phyloP scores from a whole-genome alignment of 2,797 vertebrate genomes.

The Lophius americanus region DNA sequence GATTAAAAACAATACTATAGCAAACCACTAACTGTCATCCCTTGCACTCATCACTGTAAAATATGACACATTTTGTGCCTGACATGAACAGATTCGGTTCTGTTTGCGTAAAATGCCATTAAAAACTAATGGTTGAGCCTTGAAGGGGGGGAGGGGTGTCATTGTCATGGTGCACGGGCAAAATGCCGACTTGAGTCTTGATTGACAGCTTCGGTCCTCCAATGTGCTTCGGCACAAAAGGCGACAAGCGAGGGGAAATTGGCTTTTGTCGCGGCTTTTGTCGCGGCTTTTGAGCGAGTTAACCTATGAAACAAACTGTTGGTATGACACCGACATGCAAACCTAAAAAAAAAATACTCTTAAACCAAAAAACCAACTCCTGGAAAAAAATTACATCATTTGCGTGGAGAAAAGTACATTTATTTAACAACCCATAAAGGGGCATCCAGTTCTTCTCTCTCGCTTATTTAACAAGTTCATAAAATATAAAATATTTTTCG shows the following conservation, averaged over 20 bases:
- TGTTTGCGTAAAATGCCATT: constrained; percentile 80
- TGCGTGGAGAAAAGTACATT: too few species aligned
- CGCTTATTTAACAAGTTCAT: too few species aligned
- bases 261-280: constrained; percentile 88
- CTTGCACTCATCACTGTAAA: not conserved
- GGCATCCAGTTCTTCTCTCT: too few species aligned
- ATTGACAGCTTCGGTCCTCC: constrained; percentile 91
- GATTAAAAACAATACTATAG: not conserved
- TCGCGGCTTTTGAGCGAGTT: constrained; percentile 86
- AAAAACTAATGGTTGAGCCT: constrained; percentile 83
- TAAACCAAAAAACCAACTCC: too few species aligned
- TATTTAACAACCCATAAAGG: not conserved
- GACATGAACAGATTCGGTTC: constrained; percentile 25
- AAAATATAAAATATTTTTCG: too few species aligned
- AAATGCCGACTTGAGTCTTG: constrained; percentile 86
- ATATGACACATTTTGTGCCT: constrained; percentile 19
- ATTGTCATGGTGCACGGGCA: constrained; percentile 87
- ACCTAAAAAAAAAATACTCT: not conserved
- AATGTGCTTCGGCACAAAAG: constrained; percentile 88
- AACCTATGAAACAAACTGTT: constrained; percentile 79
- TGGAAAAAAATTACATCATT: too few species aligned
- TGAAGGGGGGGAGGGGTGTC: constrained; percentile 72
- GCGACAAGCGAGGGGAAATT: constrained; percentile 92
- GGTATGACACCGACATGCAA: not conserved
- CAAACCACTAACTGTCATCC: not conserved